A percentile compares a stretch with the other conserved stretches of the same genome.
Evolutionary conservation across 2,797 vertebrate species (phyloP).

Genomic region (Heliangelus exortis): DNA sequence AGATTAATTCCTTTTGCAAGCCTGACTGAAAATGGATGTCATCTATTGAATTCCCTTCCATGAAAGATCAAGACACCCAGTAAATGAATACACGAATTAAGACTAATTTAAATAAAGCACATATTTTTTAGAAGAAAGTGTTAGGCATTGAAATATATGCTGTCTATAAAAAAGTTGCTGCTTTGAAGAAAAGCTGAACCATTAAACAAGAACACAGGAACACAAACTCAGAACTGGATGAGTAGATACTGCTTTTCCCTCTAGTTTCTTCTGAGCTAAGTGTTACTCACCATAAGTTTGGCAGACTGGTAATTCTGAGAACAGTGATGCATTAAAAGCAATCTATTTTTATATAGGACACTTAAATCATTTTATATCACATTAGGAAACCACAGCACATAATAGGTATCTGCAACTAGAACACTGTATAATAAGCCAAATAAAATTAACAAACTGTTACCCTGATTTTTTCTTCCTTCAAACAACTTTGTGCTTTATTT

Average conservation of each 20-base stretch:
- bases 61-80: background rate
- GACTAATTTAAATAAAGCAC: background rate
- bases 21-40: background rate
- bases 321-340: background rate
- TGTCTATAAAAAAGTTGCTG: background rate
- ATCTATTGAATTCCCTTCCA: background rate
- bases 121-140: background rate
- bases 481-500: background rate
- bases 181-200: background rate
- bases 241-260: background rate
- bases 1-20: background rate
- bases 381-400: background rate
- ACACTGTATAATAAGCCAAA: background rate
- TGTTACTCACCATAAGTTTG: background rate
- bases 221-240: background rate
- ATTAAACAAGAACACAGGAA: background rate
- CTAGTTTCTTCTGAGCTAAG: background rate
- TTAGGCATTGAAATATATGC: background rate
- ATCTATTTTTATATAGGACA: background rate
- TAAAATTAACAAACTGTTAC: background rate
- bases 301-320: background rate
- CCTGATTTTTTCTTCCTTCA: background rate
- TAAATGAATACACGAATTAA: background rate
- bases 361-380: background rate
- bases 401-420: background rate